Evolutionary conservation across 92 coral and sea anemone genomes (phyloP).

Genomic region (Metridium senile): DNA sequence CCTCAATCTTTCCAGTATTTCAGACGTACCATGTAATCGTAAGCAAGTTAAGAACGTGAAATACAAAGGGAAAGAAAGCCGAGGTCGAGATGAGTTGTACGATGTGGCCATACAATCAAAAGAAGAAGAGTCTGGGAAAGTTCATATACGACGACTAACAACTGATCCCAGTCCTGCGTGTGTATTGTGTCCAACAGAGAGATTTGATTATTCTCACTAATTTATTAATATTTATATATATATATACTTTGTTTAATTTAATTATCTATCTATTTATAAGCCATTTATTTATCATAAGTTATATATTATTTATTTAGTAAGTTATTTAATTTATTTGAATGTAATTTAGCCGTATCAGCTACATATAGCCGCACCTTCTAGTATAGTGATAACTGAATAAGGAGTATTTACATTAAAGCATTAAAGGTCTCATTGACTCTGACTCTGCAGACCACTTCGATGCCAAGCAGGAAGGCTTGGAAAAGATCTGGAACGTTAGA

Average conservation of each 20-base stretch:
- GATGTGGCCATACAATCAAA: conserved; percentile 40
- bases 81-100: conserved; percentile 36
- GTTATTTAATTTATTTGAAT: no score
- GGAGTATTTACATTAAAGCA: no score
- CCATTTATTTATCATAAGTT: no score
- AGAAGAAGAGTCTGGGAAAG: conserved; percentile 36
- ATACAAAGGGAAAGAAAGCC: conserved; percentile 11
- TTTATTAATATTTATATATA: no score
- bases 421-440: conserved; percentile 49
- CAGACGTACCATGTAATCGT: conserved; percentile 16
- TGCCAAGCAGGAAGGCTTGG: conserved; percentile 25
- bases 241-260: no score
- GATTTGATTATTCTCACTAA: conserved; percentile 20
- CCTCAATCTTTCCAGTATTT: conserved; percentile 13
- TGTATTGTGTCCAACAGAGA: conserved; percentile 43
- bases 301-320: no score
- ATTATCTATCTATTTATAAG: no score
- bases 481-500: conserved; percentile 33
- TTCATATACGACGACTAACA: conserved; percentile 34
- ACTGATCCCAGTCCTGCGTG: conserved; percentile 40
- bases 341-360: no score
- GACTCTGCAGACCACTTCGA: conserved; percentile 42
- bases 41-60: conserved; percentile 48
- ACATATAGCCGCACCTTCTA: conserved; percentile 53
- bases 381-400: conserved; percentile 23